Evolutionary conservation across 2,797 vertebrate genomes (phyloP).

Genomic region (Eulemur albifrons): DNA sequence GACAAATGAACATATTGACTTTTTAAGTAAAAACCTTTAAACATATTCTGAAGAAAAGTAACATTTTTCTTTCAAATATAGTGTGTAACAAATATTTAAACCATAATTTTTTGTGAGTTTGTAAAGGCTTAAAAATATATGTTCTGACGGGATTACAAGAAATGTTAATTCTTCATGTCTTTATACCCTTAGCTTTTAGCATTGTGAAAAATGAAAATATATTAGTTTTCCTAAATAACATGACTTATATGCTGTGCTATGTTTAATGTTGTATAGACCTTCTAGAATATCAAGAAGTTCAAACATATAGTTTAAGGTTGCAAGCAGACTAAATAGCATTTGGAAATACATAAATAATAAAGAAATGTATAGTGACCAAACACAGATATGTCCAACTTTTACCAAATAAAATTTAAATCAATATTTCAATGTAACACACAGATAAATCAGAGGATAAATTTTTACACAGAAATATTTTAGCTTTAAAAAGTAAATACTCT

Average conservation of each 20-base stretch:
- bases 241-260: neutral
- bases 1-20: neutral
- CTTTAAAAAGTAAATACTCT: neutral
- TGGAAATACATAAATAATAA: neutral
- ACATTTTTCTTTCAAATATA: constrained; percentile 7
- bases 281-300: neutral
- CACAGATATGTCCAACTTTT: neutral
- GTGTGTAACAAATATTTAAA: neutral
- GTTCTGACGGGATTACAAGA: neutral
- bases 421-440: neutral
- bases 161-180: neutral
- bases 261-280: neutral
- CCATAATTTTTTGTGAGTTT: neutral
- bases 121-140: neutral
- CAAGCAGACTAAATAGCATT: neutral
- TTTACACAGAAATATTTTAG: neutral
- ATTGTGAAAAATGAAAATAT: neutral
- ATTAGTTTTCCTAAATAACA: neutral
- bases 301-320: neutral
- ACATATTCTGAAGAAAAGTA: constrained; percentile 1
- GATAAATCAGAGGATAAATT: neutral
- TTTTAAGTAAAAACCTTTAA: neutral
- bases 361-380: neutral
- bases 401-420: neutral
- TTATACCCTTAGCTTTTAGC: neutral